Evolutionary conservation across 2,113 vertebrate species (phyloP), one percentile per base, ranked within the genome.

Genomic region (Chloebia gouldiae): DNA sequence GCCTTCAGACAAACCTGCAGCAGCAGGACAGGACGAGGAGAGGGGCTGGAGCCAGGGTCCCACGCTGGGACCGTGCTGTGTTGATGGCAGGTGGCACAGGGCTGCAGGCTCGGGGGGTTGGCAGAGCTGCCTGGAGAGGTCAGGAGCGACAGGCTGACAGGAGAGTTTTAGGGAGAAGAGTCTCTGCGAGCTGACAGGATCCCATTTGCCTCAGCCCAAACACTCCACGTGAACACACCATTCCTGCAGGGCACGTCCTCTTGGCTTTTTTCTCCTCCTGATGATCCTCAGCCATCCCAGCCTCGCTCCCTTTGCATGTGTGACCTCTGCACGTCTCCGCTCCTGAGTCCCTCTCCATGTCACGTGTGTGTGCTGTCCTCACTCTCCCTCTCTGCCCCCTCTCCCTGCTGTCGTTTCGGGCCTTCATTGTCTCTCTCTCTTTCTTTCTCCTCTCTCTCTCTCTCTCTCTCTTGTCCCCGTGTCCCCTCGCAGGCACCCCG

Each of bases 401-500:
- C 51, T 83, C 81, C 85, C 72, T 12, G 85, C 87, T 31, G 90
- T 98, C 96, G 22, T 45, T 94, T 96, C 96, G 95, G 31, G 93
- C 56, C 97, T 98, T 97, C 98, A 98, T 97, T 85, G 94, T 98
- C 97, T 98, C 97, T 97, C 65, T 96, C 96, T 97, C 63, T 96
- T 98, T 99, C 98, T 99, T 97, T 99, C 10, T 45, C 25, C 7
- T 18, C 33, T 31, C 33, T 28, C 98, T 9, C 54, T n/a, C 21
- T 57, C 21, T 57, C 22, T 57, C 56, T 99, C 98, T 99, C 98
- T 99, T 0, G 61, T 86, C 63, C 98, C 98, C 98, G 98, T 97
- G 96, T 97, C 98, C 97, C 97, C 97, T 98, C 98, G 95, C 98
- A 99, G 99, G 99, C 99, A 98, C 97, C 98, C 98, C 81, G 98